phyloP scores from a whole-genome alignment of 2,113 vertebrate genomes.

The Tamias sibiricus region DNA sequence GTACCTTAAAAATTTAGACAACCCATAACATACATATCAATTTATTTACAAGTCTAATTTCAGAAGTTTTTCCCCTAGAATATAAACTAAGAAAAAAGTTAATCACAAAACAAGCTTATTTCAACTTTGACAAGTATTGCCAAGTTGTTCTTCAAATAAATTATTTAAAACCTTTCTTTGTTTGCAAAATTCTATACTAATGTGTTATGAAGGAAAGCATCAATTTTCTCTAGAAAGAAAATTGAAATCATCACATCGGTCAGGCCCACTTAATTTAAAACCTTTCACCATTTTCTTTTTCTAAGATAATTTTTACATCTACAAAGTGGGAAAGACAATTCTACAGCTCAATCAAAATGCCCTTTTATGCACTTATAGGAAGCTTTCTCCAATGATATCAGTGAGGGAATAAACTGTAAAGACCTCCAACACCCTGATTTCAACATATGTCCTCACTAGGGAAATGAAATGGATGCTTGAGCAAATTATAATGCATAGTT shows the following conservation, averaged over 20 bases:
- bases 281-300: neutral
- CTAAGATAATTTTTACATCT: neutral
- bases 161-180: slow-evolving; percentile 21
- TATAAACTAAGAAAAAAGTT: slow-evolving; percentile 11
- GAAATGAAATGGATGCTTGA: slow-evolving; percentile 24
- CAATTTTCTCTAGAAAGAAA: slow-evolving; percentile 15
- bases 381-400: neutral
- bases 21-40: neutral
- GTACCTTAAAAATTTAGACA: neutral
- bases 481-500: slow-evolving; percentile 39
- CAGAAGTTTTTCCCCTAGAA: neutral
- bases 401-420: neutral
- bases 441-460: neutral
- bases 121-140: slow-evolving; percentile 11
- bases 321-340: slow-evolving; percentile 24
- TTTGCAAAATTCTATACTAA: slow-evolving; percentile 21
- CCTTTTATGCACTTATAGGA: neutral
- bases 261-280: slow-evolving; percentile 50
- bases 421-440: slow-evolving; percentile 10
- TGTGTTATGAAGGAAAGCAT: slow-evolving; percentile 30
- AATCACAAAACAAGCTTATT: neutral
- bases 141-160: slow-evolving; percentile 38
- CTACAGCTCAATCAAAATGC: neutral
- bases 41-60: neutral
- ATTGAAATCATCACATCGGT: neutral